Percentiles rank a stretch among this genome's conserved stretches.
Conservation (phyloP, 2,888 invertebrate genomes). For the Abscondita cerata region DNA sequence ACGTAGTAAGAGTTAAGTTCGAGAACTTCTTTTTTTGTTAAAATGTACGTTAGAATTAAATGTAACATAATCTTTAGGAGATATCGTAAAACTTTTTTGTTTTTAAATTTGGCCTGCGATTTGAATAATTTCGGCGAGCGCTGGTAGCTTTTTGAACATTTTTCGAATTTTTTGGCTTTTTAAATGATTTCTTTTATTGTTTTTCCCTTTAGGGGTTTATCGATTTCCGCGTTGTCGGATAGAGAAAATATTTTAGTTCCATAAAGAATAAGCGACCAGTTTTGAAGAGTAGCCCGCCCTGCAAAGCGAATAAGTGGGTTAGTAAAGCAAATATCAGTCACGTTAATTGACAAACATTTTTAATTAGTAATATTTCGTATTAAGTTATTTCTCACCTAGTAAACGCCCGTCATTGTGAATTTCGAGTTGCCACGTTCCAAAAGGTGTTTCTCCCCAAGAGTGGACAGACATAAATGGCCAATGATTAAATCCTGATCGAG, state of each 20-base stretch:
- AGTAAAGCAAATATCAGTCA: constrained; percentile 10
- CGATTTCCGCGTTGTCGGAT: constrained; percentile 42
- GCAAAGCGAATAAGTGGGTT: constrained; percentile 43
- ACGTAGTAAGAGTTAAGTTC: constrained; percentile 21
- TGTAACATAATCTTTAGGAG: constrained; percentile 40
- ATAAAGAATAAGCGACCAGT: constrained; percentile 93
- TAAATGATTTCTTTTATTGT: constrained; percentile 62
- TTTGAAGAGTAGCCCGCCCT: constrained; percentile 90
- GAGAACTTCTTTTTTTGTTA: constrained; percentile 33
- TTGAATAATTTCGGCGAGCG: constrained; percentile 45
- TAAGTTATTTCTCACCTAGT: constrained; percentile 75
- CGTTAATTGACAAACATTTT: constrained; percentile 5
- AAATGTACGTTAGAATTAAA: constrained; percentile 38
- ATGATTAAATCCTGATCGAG: constrained; percentile 90
- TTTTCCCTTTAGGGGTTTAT: constrained; percentile 58
- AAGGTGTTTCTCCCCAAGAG: constrained; percentile 96
- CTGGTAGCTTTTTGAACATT: constrained; percentile 32
- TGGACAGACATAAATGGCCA: constrained; percentile 99
- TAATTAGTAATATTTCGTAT: too few relatives aligned
- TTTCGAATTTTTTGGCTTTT: constrained; percentile 53
- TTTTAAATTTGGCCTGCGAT: constrained; percentile 42
- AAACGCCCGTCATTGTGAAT: constrained; percentile 93
- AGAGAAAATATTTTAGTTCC: constrained; percentile 73
- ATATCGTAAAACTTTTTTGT: constrained; percentile 43
- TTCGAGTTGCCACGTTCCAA: constrained; percentile 94